These are phyloP conservation scores for Heliconius aoede DNA, from an alignment of 2,888 invertebrate species.

Conservation along the genomic window DNA sequence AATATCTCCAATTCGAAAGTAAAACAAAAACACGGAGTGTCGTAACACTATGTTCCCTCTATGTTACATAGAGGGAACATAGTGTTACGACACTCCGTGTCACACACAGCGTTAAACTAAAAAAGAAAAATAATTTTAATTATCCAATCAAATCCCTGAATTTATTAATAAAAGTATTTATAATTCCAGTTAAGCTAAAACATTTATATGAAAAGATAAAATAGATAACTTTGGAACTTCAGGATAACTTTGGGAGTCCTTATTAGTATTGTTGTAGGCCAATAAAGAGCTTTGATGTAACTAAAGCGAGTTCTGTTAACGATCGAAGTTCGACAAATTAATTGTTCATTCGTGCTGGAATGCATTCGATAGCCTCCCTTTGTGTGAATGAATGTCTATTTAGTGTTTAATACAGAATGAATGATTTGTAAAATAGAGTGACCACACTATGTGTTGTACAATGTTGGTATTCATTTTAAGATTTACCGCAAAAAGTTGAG, in stretches of 20 bases:
- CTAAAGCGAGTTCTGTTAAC: slow-evolving; percentile 47
- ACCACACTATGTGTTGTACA: background rate
- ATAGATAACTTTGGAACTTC: background rate
- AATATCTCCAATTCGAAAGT: too few species aligned
- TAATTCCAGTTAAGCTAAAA: background rate
- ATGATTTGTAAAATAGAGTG: background rate
- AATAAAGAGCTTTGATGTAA: slow-evolving; percentile 34
- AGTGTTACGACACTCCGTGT: too few species aligned
- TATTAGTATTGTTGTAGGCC: slow-evolving; percentile 20
- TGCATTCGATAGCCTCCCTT: slow-evolving; percentile 27
- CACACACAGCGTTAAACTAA: background rate
- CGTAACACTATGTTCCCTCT: background rate
- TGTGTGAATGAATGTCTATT: background rate
- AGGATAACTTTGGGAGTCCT: background rate
- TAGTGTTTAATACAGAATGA: background rate
- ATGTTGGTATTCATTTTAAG: background rate
- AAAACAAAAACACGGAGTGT: background rate
- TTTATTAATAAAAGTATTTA: too few species aligned
- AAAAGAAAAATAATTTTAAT: background rate
- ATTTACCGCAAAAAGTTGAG: background rate
- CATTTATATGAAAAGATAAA: background rate
- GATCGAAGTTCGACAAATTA: slow-evolving; percentile 47
- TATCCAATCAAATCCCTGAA: too few species aligned
- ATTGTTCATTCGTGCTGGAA: slow-evolving; percentile 42
- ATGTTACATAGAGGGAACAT: background rate